These are phyloP conservation scores for Tinamus guttatus DNA, from an alignment of 2,113 vertebrate genomes.

Conservation along the genomic window DNA sequence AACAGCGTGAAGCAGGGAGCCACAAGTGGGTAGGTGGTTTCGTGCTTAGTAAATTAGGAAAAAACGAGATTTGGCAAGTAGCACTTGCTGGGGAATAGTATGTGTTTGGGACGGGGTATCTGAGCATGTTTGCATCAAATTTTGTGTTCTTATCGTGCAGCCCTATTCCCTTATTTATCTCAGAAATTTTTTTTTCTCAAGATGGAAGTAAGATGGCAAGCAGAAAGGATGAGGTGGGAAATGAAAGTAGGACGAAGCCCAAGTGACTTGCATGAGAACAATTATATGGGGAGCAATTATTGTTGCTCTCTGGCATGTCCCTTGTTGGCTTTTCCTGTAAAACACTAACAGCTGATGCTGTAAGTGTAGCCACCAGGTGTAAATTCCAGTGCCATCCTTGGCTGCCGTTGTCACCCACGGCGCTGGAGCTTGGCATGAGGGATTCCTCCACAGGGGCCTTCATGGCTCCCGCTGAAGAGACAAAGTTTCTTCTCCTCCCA, in stretches of 20 bases:
- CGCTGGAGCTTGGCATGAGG: background rate
- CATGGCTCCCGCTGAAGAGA: background rate
- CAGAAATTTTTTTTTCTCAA: background rate
- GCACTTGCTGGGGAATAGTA: background rate
- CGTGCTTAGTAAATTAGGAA: background rate
- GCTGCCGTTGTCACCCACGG: background rate
- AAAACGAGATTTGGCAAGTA: background rate
- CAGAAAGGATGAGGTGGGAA: background rate
- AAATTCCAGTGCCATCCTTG: background rate
- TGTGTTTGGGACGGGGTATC: fast-evolving
- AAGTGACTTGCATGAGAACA: background rate
- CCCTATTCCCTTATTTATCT: background rate
- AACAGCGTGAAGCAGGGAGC: background rate
- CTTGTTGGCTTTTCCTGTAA: background rate
- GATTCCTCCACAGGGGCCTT: background rate
- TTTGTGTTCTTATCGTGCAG: background rate
- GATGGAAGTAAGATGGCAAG: background rate
- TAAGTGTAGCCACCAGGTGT: background rate
- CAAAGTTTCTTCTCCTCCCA: background rate
- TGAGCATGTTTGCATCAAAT: background rate
- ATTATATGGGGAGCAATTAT: background rate
- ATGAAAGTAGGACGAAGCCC: background rate
- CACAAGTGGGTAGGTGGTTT: background rate
- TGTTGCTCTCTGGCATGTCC: background rate
- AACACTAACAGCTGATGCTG: background rate